phyloP scores from a whole-genome alignment of 1,140 invertebrate species.

The Orchestia grillus region DNA sequence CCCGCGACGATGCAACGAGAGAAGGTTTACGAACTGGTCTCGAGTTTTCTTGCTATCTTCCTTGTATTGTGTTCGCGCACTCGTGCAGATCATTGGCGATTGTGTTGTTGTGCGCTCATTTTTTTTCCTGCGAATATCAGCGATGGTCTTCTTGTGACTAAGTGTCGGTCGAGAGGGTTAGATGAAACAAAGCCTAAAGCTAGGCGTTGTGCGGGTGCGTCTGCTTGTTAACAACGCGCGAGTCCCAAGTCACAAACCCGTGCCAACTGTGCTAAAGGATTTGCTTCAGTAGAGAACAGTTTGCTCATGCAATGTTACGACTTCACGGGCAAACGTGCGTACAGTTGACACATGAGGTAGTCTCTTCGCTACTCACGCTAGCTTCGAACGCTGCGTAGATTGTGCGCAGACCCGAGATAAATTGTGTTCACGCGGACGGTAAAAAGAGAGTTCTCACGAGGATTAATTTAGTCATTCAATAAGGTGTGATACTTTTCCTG shows the following conservation, averaged over 20 bases:
- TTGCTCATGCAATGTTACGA: background rate
- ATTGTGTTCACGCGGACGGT: background rate
- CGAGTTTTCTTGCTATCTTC: background rate
- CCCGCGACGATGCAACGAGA: background rate
- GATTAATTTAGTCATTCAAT: background rate
- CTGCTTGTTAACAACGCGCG: background rate
- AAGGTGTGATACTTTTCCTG: background rate
- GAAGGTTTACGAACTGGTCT: background rate
- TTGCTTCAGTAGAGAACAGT: background rate
- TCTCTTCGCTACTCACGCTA: background rate
- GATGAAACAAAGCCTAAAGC: background rate
- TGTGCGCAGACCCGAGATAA: background rate
- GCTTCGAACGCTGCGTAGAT: background rate
- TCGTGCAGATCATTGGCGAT: background rate
- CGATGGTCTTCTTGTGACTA: background rate
- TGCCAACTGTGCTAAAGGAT: background rate
- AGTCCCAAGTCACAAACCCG: background rate
- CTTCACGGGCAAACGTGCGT: background rate
- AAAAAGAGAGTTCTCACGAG: background rate
- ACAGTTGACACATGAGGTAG: background rate
- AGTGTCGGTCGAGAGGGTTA: background rate
- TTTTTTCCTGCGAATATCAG: background rate
- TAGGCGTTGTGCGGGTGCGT: background rate
- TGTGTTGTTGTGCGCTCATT: background rate
- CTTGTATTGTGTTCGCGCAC: background rate